Conservation (phyloP, 2,797 vertebrate species). For the Apodemus agrarius region DNA sequence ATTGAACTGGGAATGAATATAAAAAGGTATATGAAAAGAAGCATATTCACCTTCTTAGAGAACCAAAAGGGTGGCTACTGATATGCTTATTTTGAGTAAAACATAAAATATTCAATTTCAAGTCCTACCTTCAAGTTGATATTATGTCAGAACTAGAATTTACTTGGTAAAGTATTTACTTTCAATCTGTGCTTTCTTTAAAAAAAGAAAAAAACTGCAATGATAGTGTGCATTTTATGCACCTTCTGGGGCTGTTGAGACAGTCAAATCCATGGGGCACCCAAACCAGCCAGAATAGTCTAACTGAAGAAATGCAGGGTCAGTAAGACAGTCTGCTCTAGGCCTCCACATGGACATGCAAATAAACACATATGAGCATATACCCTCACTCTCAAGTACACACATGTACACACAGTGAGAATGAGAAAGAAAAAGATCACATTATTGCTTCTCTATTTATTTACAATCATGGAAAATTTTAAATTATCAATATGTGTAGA, state of each 20-base stretch:
- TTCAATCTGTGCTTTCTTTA: neutral
- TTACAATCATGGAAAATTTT: neutral
- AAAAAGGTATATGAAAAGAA: neutral
- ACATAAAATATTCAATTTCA: constrained; percentile 48
- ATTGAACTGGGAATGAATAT: neutral
- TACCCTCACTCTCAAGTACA: neutral
- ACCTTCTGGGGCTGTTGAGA: too few species aligned
- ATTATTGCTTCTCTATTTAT: neutral
- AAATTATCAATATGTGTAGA: neutral
- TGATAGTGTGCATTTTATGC: neutral
- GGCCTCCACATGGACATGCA: neutral
- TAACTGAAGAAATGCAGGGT: neutral
- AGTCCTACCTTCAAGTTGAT: constrained; percentile 19
- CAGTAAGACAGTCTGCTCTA: neutral
- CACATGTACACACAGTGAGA: neutral
- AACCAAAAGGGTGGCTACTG: neutral
- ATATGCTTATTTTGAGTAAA: neutral
- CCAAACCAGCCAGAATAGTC: neutral
- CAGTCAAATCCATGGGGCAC: neutral
- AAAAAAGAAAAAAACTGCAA: neutral
- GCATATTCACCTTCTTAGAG: neutral
- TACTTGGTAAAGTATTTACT: neutral
- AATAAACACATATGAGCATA: neutral
- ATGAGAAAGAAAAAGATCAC: neutral
- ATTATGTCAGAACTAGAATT: neutral